Evolutionary conservation across 2,113 vertebrate genomes (phyloP).

Genomic region (Fulmarus glacialis): DNA sequence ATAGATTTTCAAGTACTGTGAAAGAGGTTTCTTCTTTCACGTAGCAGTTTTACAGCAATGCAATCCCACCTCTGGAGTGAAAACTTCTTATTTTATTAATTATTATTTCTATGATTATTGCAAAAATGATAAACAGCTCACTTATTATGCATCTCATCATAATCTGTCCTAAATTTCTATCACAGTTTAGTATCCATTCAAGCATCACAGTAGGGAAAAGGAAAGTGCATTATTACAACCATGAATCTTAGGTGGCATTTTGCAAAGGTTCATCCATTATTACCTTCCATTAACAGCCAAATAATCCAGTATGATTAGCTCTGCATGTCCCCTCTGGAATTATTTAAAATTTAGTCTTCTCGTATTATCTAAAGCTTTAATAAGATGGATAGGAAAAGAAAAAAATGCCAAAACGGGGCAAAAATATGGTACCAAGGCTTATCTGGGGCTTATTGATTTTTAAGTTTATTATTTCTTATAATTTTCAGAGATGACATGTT

Average conservation of each 20-base stretch:
- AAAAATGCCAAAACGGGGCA: neutral
- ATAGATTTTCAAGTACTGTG: neutral
- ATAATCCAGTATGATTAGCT: conserved; percentile 12
- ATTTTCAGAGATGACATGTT: neutral
- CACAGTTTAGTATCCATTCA: neutral
- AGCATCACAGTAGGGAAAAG: neutral
- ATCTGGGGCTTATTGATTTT: neutral
- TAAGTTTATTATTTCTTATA: neutral
- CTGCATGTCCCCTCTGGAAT: neutral
- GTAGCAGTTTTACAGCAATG: neutral
- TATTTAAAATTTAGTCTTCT: neutral
- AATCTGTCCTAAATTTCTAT: neutral
- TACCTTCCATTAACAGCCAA: conserved; percentile 13
- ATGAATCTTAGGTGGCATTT: neutral
- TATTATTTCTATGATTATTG: neutral
- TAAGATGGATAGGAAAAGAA: neutral
- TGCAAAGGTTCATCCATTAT: neutral
- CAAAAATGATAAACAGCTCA: neutral
- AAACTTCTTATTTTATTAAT: neutral
- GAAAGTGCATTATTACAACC: neutral
- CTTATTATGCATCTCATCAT: neutral
- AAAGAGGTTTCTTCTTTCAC: neutral
- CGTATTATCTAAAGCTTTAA: neutral
- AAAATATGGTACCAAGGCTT: neutral
- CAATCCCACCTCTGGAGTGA: neutral